A percentile compares a stretch with the other conserved stretches of the same genome.
Conservation (phyloP, 2,797 vertebrate species). For the Phyllotis vaccarum region DNA sequence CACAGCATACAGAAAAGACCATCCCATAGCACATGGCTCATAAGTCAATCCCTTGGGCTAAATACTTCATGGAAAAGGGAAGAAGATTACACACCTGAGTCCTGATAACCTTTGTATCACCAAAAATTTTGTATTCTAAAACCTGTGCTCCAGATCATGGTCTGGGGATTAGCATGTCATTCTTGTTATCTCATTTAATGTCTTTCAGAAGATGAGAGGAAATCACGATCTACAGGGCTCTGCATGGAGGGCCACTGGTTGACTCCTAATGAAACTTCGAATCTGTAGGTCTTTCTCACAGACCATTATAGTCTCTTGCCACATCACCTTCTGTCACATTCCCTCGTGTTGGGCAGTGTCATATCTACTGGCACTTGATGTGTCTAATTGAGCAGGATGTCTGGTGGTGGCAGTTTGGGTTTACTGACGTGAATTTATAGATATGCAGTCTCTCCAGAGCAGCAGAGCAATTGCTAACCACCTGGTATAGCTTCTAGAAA, state of each 20-base stretch:
- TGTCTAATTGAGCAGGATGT: not conserved
- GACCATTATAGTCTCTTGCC: not conserved
- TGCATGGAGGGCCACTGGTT: not conserved
- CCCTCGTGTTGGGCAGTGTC: not conserved
- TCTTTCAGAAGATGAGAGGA: not conserved
- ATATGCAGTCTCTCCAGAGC: not conserved
- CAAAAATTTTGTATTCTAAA: not conserved
- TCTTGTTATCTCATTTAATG: not conserved
- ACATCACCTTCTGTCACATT: not conserved
- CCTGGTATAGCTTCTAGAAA: slow-evolving; percentile 30
- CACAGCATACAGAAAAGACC: no score
- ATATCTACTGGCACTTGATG: not conserved
- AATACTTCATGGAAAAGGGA: not conserved
- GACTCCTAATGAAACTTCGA: not conserved
- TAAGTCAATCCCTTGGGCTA: not conserved
- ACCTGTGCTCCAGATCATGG: not conserved
- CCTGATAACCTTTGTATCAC: not conserved
- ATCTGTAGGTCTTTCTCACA: not conserved
- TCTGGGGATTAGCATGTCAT: not conserved
- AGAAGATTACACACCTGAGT: not conserved
- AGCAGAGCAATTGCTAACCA: not conserved
- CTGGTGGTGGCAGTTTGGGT: not conserved
- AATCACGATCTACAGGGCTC: not conserved
- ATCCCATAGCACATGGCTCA: no score
- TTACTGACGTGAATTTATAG: not conserved